Conservation (phyloP, 2,888 invertebrate genomes). For the Drosophila antonietae region DNA sequence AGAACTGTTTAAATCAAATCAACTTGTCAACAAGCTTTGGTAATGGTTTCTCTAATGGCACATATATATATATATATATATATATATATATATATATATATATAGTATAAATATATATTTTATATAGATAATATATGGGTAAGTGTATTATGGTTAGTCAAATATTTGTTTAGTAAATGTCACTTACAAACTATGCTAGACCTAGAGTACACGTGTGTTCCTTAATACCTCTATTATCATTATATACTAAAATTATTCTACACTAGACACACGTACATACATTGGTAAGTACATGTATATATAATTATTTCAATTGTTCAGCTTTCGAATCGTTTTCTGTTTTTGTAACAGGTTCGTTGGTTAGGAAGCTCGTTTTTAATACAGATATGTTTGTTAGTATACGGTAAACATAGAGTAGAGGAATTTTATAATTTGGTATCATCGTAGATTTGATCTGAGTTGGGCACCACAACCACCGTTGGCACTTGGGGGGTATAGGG, state of each 20-base stretch:
- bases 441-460: slow-evolving; percentile 76
- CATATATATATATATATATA: slow-evolving; percentile 15
- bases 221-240: slow-evolving; percentile 24
- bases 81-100: neutral
- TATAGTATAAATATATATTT: neutral
- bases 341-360: slow-evolving; percentile 18
- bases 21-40: slow-evolving; percentile 5
- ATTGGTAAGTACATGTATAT: slow-evolving; percentile 6
- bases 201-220: slow-evolving; percentile 32
- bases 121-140: neutral
- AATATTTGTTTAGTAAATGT: slow-evolving; percentile 32
- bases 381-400: slow-evolving; percentile 54
- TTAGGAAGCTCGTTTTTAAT: slow-evolving; percentile 51
- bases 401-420: neutral
- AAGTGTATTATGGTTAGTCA: slow-evolving; percentile 32
- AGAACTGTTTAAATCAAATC: slow-evolving; percentile 26
- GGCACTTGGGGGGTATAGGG: slow-evolving; percentile 63
- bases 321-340: slow-evolving; percentile 9
- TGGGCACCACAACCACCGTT: slow-evolving; percentile 83
- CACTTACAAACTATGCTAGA: slow-evolving; percentile 34
- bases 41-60: slow-evolving; percentile 35
- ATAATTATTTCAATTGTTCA: neutral
- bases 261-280: slow-evolving; percentile 7
- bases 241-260: slow-evolving; percentile 16
- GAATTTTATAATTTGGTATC: slow-evolving; percentile 83